Evolutionary conservation across 2,888 invertebrate species (phyloP).

Genomic region (Callyntrura sp.): DNA sequence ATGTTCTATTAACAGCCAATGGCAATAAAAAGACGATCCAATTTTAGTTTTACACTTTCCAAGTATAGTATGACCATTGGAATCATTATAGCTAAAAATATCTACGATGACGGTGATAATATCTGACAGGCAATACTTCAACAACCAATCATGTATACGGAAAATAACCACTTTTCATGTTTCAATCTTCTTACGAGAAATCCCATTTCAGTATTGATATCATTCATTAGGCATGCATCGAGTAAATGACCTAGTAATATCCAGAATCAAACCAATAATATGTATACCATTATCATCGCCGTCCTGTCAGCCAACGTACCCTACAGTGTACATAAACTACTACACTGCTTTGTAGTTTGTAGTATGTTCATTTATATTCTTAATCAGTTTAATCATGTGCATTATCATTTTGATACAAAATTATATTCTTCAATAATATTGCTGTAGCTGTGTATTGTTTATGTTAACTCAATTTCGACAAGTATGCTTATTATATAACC

Average conservation of each 20-base stretch:
- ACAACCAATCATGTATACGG: conserved; percentile 36
- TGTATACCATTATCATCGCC: conserved; percentile 3
- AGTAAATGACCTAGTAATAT: conserved; percentile 31
- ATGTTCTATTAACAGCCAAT: conserved; percentile 68
- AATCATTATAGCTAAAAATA: not conserved
- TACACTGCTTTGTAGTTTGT: not conserved
- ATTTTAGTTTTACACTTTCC: conserved; percentile 29
- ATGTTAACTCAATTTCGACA: not conserved
- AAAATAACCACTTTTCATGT: conserved; percentile 35
- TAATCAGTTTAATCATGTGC: conserved; percentile 34
- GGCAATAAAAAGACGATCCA: not conserved
- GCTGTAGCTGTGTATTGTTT: too few relatives aligned
- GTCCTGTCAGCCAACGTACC: not conserved
- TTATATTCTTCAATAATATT: not conserved
- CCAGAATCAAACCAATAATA: not conserved
- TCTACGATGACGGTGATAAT: not conserved
- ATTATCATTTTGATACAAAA: conserved; percentile 33
- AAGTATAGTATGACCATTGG: not conserved
- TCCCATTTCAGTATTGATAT: conserved; percentile 29
- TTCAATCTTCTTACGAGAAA: conserved; percentile 32
- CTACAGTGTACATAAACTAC: not conserved
- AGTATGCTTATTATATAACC: not conserved
- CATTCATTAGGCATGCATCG: not conserved
- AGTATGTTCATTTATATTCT: not conserved
- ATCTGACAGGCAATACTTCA: not conserved